Base-by-base conservation (phyloP, 1,140 invertebrate genomes). In the Rhopalosiphum maidis region DNA sequence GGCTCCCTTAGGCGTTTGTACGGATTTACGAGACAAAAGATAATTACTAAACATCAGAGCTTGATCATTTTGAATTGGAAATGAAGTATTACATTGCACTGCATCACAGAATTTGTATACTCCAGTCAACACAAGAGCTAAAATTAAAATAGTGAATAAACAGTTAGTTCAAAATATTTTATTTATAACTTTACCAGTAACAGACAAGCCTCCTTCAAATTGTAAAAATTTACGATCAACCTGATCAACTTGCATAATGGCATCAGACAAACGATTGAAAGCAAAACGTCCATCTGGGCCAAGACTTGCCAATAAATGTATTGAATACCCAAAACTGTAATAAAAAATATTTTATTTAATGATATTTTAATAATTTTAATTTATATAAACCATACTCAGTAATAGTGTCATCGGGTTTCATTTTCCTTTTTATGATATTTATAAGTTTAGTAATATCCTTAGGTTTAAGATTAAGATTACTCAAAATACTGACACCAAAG, bases 211-310 rank as follows among this genome's bases (percentile, higher is more conserved):
- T 77, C 98, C 98, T 96, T 99, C 99, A 95, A 99, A 99, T 95
- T 99, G 97, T 77, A 99, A 96, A 94, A 97, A 97, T 94, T 97
- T 97, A 22, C 97, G 97, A 96, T 99, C 97, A 43, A 99, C 97
- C 96, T 99, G 98, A 96, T 99, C 99, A 55, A 98, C 98, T 95
- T 99, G 98, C 25, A 98, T 97, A 94, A 99, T 96, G 83, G 98
- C 97, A 96, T 99, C 98, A 96, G 99, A 98, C 88, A 99, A 97
- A 88, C 97, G 96, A 93, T 98, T 97, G 93, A 97, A 96, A 60
- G 97, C 97, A 95, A 97, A 97, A 94, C 97, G 96, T 77, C 97
- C 96, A 94, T 96, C 96, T 41, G 96, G 95, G 1, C 96, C 97
- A 6, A 97, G 94, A 46, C 96, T 96, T 43, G 98, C 95, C 77